Base-by-base conservation (phyloP, 2,113 vertebrate species). In the Sceloporus undulatus region DNA sequence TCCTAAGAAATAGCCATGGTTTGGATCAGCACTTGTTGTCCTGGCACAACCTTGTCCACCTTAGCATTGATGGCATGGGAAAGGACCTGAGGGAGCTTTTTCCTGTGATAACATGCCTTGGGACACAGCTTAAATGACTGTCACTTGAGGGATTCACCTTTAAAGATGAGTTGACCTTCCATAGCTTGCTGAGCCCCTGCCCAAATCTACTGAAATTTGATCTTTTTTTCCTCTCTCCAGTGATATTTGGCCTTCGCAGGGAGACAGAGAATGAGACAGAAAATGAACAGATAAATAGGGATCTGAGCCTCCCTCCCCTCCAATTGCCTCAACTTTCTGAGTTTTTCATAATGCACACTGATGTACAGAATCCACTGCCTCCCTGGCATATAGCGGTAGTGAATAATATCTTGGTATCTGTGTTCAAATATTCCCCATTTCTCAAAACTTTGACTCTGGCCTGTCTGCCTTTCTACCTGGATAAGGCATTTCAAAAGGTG, bases 131-230 rank as follows among this genome's bases (percentile, higher is more conserved):
- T 42, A 86, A 5, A 1, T 2, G 8, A 40, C 94, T 96, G 21
- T 93, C 84, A 2, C 85, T 96, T 34, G 91, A 95, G 0, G 92
- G 94, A 84, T 93, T 95, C 91, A 62, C 54, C 62, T 91, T 79
- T 68, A 18, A 1, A 0, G 85, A 95, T 0, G 86, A 70, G 0
- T 54, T 91, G 2, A 62, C 87, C 0, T 86, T 95, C 84, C 4
- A 56, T 1, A 0, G 75, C 3, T 84, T 96, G 8, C 91, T 96
- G 1, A 6, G 71, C 65, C 1, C 7, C 79, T 95, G 95, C 80
- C 80, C 91, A 0, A 0, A 3, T 40, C 92, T 96, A 56, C 40
- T 18, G 48, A 62, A 71, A 18, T 86, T 91, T 21, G 87, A 90
- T 4, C 11, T 54, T 23, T 56, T 85, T 54, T 40, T 92, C 13